Percentiles rank a stretch among this genome's conserved stretches.
phyloP scores from a whole-genome alignment of 2,113 vertebrate genomes.

The Oncorhynchus keta region DNA sequence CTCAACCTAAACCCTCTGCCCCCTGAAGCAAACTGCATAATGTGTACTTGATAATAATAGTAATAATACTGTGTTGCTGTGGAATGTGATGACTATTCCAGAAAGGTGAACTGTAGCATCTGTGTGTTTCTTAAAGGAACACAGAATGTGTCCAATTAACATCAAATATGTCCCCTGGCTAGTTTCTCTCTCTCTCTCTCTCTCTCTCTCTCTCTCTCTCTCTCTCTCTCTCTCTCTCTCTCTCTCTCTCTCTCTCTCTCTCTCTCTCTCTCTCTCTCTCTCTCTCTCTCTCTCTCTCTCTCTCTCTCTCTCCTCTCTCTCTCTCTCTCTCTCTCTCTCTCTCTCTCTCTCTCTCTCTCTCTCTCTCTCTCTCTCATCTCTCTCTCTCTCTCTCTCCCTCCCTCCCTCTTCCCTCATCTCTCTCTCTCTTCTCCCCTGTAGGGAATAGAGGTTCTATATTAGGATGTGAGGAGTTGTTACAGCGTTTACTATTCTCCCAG shows the following conservation, averaged over 20 bases:
- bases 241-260: too few species aligned
- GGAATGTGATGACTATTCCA: slow-evolving; percentile 32
- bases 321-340: not conserved
- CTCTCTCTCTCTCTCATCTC: not conserved
- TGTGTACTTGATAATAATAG: too few species aligned
- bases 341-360: not conserved
- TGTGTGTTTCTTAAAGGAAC: slow-evolving; percentile 53
- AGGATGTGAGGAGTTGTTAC: slow-evolving; percentile 24
- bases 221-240: too few species aligned
- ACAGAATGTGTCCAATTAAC: slow-evolving; percentile 61
- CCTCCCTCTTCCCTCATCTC: not conserved
- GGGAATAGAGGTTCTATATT: slow-evolving; percentile 33
- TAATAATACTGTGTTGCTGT: too few species aligned
- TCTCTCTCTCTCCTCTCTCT: not conserved
- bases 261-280: too few species aligned
- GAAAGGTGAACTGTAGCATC: slow-evolving; percentile 32
- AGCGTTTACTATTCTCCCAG: slow-evolving; percentile 20
- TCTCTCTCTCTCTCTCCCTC: not conserved
- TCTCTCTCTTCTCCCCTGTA: not conserved
- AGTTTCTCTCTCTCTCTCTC: not conserved
- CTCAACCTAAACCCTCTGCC: too few species aligned
- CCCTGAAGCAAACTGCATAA: too few species aligned
- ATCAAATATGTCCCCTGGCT: slow-evolving; percentile 39
- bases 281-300: not conserved
- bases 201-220: not conserved